Conservation (phyloP, 2,113 vertebrate species). For the Psephotus haematonotus region DNA sequence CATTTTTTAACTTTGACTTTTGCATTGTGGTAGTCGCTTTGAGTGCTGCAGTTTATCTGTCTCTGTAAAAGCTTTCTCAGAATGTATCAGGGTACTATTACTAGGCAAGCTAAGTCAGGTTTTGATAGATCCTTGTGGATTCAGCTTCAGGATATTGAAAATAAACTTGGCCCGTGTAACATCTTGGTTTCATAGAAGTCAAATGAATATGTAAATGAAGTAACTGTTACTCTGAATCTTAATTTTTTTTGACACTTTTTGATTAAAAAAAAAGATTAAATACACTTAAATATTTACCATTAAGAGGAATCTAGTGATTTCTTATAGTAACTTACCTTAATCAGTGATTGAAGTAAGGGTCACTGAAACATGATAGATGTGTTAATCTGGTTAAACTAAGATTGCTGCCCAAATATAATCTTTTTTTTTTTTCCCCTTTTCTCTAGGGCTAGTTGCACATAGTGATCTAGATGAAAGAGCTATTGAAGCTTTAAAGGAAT, state of each 20-base stretch:
- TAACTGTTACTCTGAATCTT: neutral
- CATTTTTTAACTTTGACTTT: neutral
- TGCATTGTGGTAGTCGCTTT: neutral
- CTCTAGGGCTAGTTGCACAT: conserved; percentile 92
- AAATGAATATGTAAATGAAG: neutral
- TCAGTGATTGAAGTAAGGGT: neutral
- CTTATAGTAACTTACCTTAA: neutral
- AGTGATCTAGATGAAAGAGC: conserved; percentile 98
- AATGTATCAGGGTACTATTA: neutral
- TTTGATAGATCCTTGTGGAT: neutral
- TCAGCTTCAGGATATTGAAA: neutral
- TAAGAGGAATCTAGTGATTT: neutral
- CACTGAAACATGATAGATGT: neutral
- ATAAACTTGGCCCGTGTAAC: neutral
- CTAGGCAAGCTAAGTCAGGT: neutral
- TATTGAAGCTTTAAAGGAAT: conserved; percentile 97
- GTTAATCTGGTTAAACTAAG: neutral
- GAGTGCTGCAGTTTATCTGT: conserved; percentile 1
- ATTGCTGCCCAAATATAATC: neutral
- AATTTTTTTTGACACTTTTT: neutral
- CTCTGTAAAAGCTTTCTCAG: neutral
- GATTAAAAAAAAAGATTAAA: neutral
- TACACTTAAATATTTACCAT: neutral
- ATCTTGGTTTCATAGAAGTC: neutral
- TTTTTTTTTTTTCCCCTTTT: conserved; percentile 28